phyloP scores from a whole-genome alignment of 2,888 invertebrate genomes.

The Parnassius mnemosyne region DNA sequence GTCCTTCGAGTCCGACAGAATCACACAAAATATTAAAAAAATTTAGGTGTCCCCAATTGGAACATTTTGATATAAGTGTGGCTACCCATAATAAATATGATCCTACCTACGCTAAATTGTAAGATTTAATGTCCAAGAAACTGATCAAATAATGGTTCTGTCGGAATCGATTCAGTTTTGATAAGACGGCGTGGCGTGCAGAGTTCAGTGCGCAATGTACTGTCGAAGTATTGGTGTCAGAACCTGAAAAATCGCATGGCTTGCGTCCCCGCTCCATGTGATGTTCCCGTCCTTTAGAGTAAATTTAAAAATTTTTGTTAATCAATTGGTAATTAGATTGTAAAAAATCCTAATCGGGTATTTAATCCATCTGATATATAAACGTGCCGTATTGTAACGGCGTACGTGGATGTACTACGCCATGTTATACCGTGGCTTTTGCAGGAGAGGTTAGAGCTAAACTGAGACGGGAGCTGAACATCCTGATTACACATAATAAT shows the following conservation, averaged over 20 bases:
- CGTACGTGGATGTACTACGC: no score
- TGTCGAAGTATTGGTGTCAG: conserved; percentile 12
- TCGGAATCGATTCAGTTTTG: conserved; percentile 19
- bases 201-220: conserved; percentile 7
- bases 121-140: no score
- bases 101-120: no score
- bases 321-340: background rate
- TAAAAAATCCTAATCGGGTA: background rate
- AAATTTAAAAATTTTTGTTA: conserved; percentile 8
- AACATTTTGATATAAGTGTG: no score
- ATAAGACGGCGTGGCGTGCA: conserved; percentile 12
- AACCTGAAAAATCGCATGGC: conserved; percentile 19
- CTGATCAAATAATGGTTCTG: conserved; percentile 7
- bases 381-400: no score
- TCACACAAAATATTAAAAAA: background rate
- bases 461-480: no score
- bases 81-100: no score
- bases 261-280: conserved; percentile 18
- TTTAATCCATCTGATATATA: no score
- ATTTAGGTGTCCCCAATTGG: background rate
- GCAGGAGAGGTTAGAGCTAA: no score
- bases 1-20: conserved; percentile 22
- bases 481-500: no score
- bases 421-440: no score
- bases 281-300: conserved; percentile 11